A percentile compares a stretch with the other conserved stretches of the same genome.
These are phyloP conservation scores for Brachionichthys hirsutus DNA, from an alignment of 2,113 vertebrate genomes.

Conservation along the genomic window DNA sequence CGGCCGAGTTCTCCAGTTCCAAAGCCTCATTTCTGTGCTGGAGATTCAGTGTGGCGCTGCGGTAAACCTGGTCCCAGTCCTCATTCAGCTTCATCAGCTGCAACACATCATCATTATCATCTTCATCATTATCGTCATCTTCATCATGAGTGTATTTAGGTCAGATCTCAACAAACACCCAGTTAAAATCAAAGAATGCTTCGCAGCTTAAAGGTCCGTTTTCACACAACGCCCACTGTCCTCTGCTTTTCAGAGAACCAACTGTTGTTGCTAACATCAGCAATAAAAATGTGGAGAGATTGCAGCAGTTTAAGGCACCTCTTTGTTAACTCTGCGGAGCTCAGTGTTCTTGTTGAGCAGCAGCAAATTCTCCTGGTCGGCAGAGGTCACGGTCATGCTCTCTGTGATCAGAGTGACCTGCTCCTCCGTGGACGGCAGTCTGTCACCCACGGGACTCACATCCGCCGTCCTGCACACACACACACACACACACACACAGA, in stretches of 20 bases:
- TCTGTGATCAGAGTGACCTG: slow-evolving; percentile 80
- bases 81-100: slow-evolving; percentile 85
- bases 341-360: slow-evolving; percentile 81
- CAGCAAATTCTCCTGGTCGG: slow-evolving; percentile 80
- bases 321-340: slow-evolving; percentile 77
- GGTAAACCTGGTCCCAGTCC: slow-evolving; percentile 84
- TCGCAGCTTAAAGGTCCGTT: slow-evolving; percentile 45
- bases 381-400: slow-evolving; percentile 80
- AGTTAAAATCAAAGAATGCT: slow-evolving; percentile 10
- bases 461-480: slow-evolving; percentile 52
- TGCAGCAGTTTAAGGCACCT: slow-evolving; percentile 62
- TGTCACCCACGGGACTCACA: slow-evolving; percentile 28
- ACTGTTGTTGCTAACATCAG: slow-evolving; percentile 50
- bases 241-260: slow-evolving; percentile 41
- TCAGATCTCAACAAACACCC: slow-evolving; percentile 20
- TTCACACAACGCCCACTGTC: slow-evolving; percentile 53
- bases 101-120: slow-evolving; percentile 41
- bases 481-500: slow-evolving; percentile 19
- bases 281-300: slow-evolving; percentile 16
- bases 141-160: too few relatives aligned
- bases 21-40: slow-evolving; percentile 71
- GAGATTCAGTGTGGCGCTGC: slow-evolving; percentile 70
- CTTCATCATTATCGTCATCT: not conserved
- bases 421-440: slow-evolving; percentile 70
- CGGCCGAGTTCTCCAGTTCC: slow-evolving; percentile 68